phyloP scores from a whole-genome alignment of 2,113 vertebrate genomes.

The Psettodes erumei region DNA sequence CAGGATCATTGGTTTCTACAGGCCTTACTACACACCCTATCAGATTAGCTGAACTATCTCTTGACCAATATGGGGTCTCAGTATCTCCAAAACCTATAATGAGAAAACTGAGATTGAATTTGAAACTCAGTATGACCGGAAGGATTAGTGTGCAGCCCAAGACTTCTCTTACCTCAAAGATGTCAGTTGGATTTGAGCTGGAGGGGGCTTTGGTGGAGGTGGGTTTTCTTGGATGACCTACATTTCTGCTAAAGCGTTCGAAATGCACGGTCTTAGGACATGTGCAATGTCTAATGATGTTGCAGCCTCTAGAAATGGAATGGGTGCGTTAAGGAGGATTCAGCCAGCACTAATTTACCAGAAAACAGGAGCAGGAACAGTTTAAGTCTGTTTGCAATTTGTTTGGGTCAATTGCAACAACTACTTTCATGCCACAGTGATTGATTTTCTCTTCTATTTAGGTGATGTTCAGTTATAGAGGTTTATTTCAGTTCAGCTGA shows the following conservation, averaged over 20 bases:
- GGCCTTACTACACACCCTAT: conserved; percentile 65
- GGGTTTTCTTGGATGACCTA: conserved; percentile 76
- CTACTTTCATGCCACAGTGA: conserved; percentile 18
- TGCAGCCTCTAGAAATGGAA: conserved; percentile 62
- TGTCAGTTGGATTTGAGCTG: conserved; percentile 74
- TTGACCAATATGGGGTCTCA: conserved; percentile 80
- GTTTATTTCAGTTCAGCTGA: not conserved
- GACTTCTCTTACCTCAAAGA: conserved; percentile 78
- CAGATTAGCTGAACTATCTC: conserved; percentile 82
- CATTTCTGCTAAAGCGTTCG: conserved; percentile 74
- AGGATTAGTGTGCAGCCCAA: conserved; percentile 77
- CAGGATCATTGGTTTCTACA: conserved; percentile 68
- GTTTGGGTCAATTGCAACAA: conserved; percentile 41
- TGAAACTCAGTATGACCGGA: conserved; percentile 80
- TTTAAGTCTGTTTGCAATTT: conserved; percentile 25
- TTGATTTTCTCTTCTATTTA: conserved; percentile 1
- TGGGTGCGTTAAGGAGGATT: conserved; percentile 36
- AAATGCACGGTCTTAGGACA: conserved; percentile 65
- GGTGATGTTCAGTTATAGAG: not conserved
- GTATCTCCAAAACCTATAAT: conserved; percentile 80
- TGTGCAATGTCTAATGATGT: conserved; percentile 57
- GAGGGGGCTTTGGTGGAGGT: conserved; percentile 46
- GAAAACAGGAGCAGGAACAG: conserved; percentile 38
- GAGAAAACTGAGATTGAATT: conserved; percentile 84
- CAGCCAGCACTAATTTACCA: conserved; percentile 48